Conservation (phyloP, 1,140 invertebrate species). For the Araneus ventricosus region DNA sequence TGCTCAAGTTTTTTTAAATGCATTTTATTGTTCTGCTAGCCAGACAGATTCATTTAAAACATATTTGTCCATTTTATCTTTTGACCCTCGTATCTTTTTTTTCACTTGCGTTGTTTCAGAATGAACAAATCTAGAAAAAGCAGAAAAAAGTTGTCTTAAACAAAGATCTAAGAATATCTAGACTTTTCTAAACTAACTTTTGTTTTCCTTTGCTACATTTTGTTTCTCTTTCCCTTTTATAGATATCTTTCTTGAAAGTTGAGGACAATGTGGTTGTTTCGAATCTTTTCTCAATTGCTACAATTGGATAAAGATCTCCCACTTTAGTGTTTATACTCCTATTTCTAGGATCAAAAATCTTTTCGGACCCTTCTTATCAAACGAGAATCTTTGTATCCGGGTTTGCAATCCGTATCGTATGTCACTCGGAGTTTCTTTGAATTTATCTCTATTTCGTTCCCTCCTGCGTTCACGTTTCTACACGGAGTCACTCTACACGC, state of each 20-base stretch:
- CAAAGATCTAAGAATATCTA: background rate
- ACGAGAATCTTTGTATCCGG: conserved; percentile 17
- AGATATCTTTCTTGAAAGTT: background rate
- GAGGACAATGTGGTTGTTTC: conserved; percentile 33
- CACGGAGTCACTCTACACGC: background rate
- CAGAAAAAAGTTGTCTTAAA: background rate
- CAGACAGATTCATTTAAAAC: too few species aligned
- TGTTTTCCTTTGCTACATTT: background rate
- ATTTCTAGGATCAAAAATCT: conserved; percentile 19
- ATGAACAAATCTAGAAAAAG: background rate
- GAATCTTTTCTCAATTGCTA: conserved; percentile 42
- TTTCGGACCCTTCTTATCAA: conserved; percentile 34
- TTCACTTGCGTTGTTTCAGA: background rate
- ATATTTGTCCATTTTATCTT: too few species aligned
- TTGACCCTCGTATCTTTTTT: too few species aligned
- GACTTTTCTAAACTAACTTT: background rate
- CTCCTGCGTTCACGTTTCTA: background rate
- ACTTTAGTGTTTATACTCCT: conserved; percentile 11
- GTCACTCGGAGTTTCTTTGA: conserved; percentile 25
- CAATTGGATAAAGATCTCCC: conserved; percentile 39
- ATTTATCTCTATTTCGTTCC: background rate
- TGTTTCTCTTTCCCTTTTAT: background rate
- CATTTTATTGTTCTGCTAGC: too few species aligned
- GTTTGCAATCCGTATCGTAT: conserved; percentile 29
- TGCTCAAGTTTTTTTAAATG: too few species aligned